A percentile compares a stretch with the other conserved stretches of the same genome.
These are phyloP conservation scores for Cichladusa arquata DNA, from an alignment of 2,113 vertebrate genomes.

Conservation along the genomic window DNA sequence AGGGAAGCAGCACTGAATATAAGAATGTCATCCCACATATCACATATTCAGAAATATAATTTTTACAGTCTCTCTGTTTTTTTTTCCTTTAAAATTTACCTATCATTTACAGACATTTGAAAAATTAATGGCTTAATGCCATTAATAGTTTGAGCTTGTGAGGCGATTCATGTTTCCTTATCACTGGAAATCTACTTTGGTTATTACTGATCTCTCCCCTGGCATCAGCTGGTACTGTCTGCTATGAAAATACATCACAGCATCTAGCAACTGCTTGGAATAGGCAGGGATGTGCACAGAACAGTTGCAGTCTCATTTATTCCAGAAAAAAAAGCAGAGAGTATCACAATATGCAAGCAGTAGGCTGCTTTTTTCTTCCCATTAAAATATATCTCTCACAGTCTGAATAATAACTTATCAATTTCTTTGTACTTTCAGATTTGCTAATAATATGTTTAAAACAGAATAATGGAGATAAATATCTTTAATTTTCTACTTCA, in stretches of 20 bases:
- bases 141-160: background rate
- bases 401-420: slow-evolving; percentile 14
- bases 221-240: background rate
- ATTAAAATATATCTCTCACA: background rate
- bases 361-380: background rate
- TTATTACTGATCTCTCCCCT: background rate
- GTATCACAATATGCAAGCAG: background rate
- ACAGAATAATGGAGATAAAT: slow-evolving; percentile 68
- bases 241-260: background rate
- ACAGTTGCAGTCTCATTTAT: background rate
- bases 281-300: background rate
- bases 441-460: slow-evolving; percentile 57
- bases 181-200: background rate
- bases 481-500: slow-evolving; percentile 71
- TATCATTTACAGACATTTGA: background rate
- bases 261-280: background rate
- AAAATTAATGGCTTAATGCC: background rate
- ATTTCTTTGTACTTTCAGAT: slow-evolving; percentile 28
- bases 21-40: background rate
- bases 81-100: background rate
- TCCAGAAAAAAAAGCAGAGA: background rate
- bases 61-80: background rate
- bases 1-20: background rate
- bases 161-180: background rate
- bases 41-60: background rate